Evolutionary conservation across 2,888 invertebrate genomes (phyloP).

Genomic region (Choreutis nemorana): DNA sequence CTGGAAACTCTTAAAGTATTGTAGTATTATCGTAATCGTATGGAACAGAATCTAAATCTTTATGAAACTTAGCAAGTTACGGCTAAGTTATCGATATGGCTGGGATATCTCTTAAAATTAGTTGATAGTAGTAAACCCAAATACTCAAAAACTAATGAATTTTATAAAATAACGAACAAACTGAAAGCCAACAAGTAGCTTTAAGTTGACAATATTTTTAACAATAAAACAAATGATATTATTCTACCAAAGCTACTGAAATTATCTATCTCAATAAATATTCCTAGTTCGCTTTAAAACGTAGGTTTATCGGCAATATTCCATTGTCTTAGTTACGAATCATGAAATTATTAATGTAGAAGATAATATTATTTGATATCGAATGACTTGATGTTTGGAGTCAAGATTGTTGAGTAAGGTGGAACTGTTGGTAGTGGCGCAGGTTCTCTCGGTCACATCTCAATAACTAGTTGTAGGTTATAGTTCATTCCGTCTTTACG

Average conservation of each 20-base stretch:
- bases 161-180: constrained; percentile 10
- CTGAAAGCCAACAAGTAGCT: constrained; percentile 8
- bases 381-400: constrained; percentile 24
- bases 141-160: constrained; percentile 31
- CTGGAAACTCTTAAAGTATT: not conserved
- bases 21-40: not conserved
- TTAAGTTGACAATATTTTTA: constrained; percentile 19
- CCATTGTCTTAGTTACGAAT: constrained; percentile 54
- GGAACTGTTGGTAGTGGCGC: constrained; percentile 52
- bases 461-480: too few species aligned
- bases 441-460: not conserved
- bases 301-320: constrained; percentile 60
- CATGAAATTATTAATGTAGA: constrained; percentile 45
- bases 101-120: too few species aligned
- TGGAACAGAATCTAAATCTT: too few species aligned
- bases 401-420: constrained; percentile 50
- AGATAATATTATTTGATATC: constrained; percentile 31
- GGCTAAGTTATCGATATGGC: too few species aligned
- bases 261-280: constrained; percentile 62
- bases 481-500: too few species aligned
- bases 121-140: too few species aligned
- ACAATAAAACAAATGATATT: constrained; percentile 42
- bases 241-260: constrained; percentile 63
- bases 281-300: constrained; percentile 64
- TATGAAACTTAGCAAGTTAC: too few species aligned